phyloP scores from a whole-genome alignment of 2,888 invertebrate genomes.

The Trachelus tabidus region DNA sequence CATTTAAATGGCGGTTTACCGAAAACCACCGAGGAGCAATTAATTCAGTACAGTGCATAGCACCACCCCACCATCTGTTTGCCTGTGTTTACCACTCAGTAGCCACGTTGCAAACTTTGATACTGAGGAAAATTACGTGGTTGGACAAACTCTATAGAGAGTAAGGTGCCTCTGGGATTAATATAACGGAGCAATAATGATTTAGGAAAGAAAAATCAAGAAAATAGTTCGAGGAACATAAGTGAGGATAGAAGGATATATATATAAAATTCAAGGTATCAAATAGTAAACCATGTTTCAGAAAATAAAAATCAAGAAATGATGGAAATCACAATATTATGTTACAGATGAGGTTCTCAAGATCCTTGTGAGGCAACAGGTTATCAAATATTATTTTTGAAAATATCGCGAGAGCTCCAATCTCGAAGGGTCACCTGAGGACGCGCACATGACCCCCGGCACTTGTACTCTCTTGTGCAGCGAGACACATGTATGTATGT shows the following conservation, averaged over 20 bases:
- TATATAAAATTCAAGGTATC: background rate
- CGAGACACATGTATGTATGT: background rate
- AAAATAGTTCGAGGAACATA: background rate
- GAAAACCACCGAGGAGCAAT: background rate
- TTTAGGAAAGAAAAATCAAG: background rate
- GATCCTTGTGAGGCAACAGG: background rate
- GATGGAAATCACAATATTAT: background rate
- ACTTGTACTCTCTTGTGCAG: background rate
- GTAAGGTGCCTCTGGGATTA: background rate
- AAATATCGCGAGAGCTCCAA: background rate
- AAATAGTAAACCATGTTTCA: background rate
- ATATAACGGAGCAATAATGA: background rate
- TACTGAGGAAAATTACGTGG: background rate
- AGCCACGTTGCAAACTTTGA: background rate
- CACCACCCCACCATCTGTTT: background rate
- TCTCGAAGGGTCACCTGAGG: background rate
- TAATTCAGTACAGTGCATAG: background rate
- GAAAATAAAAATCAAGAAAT: background rate
- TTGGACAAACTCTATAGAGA: background rate
- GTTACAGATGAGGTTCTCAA: background rate
- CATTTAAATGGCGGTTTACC: background rate
- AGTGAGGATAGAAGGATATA: background rate
- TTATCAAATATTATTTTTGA: background rate
- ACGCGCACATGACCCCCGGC: background rate
- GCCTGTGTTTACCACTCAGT: background rate